Conservation (phyloP, 1,140 invertebrate species). For the Drosophila orena region DNA sequence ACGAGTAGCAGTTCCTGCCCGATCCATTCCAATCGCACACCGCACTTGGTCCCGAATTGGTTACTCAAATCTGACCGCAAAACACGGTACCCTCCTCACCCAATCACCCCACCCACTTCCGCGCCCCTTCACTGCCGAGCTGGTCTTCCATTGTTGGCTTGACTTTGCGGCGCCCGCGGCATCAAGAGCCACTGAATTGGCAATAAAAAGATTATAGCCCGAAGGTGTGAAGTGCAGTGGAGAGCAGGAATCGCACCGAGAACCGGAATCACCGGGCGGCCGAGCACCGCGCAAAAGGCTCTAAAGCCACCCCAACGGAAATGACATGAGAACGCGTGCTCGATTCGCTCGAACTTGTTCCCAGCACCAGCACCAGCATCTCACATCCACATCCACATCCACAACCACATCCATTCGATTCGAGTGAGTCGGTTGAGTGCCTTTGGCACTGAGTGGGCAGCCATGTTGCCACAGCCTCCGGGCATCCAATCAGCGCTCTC, state of each 20-base stretch:
- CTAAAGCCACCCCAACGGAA: constrained; percentile 19
- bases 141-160: constrained; percentile 46
- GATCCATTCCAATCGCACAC: constrained; percentile 12
- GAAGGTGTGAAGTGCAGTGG: constrained; percentile 78
- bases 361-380: constrained; percentile 4
- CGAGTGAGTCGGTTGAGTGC: constrained; percentile 26
- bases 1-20: constrained; percentile 35
- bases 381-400: constrained; percentile 14
- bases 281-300: neutral
- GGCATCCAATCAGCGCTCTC: constrained; percentile 44
- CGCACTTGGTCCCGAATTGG: constrained; percentile 67
- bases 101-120: neutral
- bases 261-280: neutral
- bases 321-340: constrained; percentile 28
- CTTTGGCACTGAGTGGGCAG: constrained; percentile 32
- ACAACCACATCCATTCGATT: constrained; percentile 39
- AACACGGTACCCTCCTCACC: constrained; percentile 22
- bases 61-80: constrained; percentile 73
- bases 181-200: constrained; percentile 80
- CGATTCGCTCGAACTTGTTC: constrained; percentile 4
- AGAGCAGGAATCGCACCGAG: constrained; percentile 19
- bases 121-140: neutral
- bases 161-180: constrained; percentile 65
- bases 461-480: constrained; percentile 45
- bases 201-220: constrained; percentile 84